Evolutionary conservation across 2,797 vertebrate species (phyloP), one percentile per base, ranked within the genome.

Genomic region (Paratrypauchen microcephalus): DNA sequence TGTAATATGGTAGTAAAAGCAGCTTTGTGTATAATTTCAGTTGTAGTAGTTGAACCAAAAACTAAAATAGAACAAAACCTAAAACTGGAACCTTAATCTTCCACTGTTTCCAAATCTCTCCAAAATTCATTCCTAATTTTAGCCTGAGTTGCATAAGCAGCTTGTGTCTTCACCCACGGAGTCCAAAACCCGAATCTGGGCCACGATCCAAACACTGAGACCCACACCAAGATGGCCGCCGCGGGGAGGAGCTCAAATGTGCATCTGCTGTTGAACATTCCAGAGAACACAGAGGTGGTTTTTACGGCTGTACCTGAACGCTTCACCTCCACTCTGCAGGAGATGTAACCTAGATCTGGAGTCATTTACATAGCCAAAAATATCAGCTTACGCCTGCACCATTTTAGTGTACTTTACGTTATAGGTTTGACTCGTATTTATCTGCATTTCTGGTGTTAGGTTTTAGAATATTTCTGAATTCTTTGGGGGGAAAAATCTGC

Each of bases 211-310:
- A 61, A 54, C 59, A 4, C 59, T 12, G 32, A 61, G 59, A 61
- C 59, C 59, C 59, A 32, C 32, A 21, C n/a, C 19, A 61, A 61
- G 59, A 61, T 61, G 59, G 59, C 59, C n/a, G 59, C 59, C 32
- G 59, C 36, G 32, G 36, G 59, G 59, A 61, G 59, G 59, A 61
- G 59, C 32, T 39, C 32, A 61, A 12, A 32, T 1, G 32, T 30
- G 57, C 57, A 30, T 59, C 57, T 59, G 57, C 57, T 32, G 6
- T n/a, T 60, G 32, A 32, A 60, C 18, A 36, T 58, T 28, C 28
- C 56, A 30, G 56, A 58, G n/a, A 24, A 21, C 54, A 1, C 13
- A 24, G 8, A 55, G 28, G 28, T 58, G 24, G 15, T 58, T 60
- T 55, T 23, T 23, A 58, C 56, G 26, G 6, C 15, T 16, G 26